Base-by-base conservation (phyloP, 2,888 invertebrate genomes). In the Cephonodes hylas region DNA sequence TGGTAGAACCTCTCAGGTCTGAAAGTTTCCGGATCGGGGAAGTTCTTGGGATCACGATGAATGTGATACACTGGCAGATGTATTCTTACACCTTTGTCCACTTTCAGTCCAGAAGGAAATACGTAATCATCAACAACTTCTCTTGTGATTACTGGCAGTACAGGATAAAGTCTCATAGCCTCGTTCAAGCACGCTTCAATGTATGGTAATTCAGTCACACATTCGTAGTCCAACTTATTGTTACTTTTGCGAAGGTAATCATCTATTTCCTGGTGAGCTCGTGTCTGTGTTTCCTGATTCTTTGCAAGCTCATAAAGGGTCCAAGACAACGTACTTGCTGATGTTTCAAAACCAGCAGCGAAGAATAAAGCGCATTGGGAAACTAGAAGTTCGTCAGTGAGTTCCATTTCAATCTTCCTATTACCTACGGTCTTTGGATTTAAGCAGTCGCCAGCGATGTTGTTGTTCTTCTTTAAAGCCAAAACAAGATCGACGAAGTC, bases 281-380 rank as follows among this genome's bases (percentile, higher is more conserved):
- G 70, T 2, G 63, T 65, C 61, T 83, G 83, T 0, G 68, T 72
- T 5, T 77, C 69, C 15, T 68, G 68, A 42, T 79, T 67, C 64
- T 83, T 83, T 1, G 84, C 79, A 1, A 86, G 64, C 64, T 85
- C 83, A 58, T 75, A 85, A 2, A 86, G 61, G 1, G 79, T 73
- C 42, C 75, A 74, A 53, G 75, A 74, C 3, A 80, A 57, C 0
- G 78, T 75, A 1, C 72, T 75, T 0, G 85, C 72, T 0, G 85
- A 80, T 0, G 86, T 84, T 53, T 85, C 85, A 56, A 76, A 85
- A 0, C 86, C 86, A 34, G 81, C 85, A 8, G 65, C 75, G 46
- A 85, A 86, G 48, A 95, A 93, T 0, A 93, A 71, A 22, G 93
- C 85, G 1, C 93, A 89, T 60, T 94, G 94, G 0, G 93, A 88